phyloP scores from a whole-genome alignment of 30 jellyfish, hydroid and myxozoan genomes.

The Sanderia malayensis region DNA sequence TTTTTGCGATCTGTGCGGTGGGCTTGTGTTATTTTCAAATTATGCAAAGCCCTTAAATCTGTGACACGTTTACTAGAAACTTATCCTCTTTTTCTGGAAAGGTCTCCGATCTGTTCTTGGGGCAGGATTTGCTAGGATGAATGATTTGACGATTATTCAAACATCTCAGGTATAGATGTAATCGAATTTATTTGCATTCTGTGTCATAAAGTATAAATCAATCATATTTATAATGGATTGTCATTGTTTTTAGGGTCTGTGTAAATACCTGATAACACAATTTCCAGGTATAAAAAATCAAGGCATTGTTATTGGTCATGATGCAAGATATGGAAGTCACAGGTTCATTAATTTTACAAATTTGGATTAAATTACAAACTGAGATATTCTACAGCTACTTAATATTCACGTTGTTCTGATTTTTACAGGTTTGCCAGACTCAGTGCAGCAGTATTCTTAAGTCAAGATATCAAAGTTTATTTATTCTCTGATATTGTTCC shows the following conservation, averaged over 20 bases:
- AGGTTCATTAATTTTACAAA: too few species aligned
- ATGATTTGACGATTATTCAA: conserved; percentile 87
- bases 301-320: conserved; percentile 91
- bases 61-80: too few species aligned
- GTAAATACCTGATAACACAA: conserved; percentile 58
- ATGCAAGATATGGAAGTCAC: conserved; percentile 95
- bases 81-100: conserved; percentile 13
- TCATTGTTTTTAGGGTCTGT: conserved; percentile 78
- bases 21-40: too few species aligned
- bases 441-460: conserved; percentile 85
- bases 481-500: conserved; percentile 84
- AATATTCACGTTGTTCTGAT: too few species aligned
- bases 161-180: conserved; percentile 73
- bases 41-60: too few species aligned
- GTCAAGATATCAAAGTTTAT: conserved; percentile 78
- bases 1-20: background rate
- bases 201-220: background rate
- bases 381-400: too few species aligned
- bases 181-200: background rate
- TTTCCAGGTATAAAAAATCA: conserved; percentile 34
- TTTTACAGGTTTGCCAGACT: conserved; percentile 80
- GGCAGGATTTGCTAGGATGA: conserved; percentile 89
- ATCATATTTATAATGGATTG: background rate
- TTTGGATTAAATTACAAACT: too few species aligned
- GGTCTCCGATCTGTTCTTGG: conserved; percentile 88